Evolutionary conservation across 1,140 invertebrate species (phyloP).

Genomic region (Drosophila ohnishii): DNA sequence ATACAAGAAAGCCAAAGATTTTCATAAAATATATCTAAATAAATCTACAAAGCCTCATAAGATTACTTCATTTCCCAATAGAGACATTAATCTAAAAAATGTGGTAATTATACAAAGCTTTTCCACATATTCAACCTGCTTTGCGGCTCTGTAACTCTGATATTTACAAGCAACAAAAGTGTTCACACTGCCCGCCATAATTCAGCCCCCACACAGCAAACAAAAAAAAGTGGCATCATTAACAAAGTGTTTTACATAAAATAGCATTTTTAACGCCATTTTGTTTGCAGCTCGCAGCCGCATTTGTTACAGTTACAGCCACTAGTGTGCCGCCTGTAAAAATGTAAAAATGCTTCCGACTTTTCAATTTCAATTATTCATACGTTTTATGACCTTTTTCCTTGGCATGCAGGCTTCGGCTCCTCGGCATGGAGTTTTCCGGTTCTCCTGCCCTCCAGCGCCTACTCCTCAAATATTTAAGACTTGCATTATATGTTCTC

Average conservation of each 20-base stretch:
- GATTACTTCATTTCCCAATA: no score
- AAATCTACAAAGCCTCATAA: background rate
- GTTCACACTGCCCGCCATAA: conserved; percentile 34
- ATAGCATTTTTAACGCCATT: conserved; percentile 76
- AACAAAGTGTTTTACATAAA: conserved; percentile 80
- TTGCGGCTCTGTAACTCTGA: background rate
- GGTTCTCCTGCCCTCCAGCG: conserved; percentile 27
- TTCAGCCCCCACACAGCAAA: conserved; percentile 2
- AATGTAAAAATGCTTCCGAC: conserved; percentile 75
- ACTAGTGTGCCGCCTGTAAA: conserved; percentile 48
- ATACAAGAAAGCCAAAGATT: background rate
- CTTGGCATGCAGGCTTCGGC: conserved; percentile 55
- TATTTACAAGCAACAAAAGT: conserved; percentile 14
- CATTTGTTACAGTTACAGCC: conserved; percentile 51
- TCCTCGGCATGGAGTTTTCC: conserved; percentile 15
- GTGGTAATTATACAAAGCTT: background rate
- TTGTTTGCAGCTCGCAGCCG: conserved; percentile 44
- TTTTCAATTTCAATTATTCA: conserved; percentile 81
- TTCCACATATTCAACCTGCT: background rate
- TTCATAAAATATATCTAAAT: background rate
- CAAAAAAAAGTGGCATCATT: conserved; percentile 45
- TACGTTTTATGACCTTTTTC: conserved; percentile 80
- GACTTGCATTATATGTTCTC: conserved; percentile 68
- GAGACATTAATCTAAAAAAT: background rate
- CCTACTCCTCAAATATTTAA: conserved; percentile 77